Base-by-base conservation (phyloP, 2,888 invertebrate genomes). In the Leptopilina syphax region DNA sequence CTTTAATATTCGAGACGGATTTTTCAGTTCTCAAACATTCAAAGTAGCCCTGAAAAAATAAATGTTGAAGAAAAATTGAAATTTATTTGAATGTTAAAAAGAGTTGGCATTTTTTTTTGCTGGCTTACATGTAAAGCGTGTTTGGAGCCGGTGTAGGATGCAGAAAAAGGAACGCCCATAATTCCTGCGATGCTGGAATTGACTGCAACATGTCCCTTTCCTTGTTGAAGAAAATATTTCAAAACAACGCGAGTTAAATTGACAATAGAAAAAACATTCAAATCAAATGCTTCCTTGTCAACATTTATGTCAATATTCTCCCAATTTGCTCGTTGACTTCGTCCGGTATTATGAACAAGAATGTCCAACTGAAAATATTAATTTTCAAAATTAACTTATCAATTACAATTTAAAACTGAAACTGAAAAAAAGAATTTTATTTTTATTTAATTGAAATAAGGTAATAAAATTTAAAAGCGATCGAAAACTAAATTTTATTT, bases 301-400 rank as follows among this genome's bases (percentile, higher is more conserved):
- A 97, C 96, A 65, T 93, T 91, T 1, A 96, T 83, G 1, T 95
- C 94, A 68, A 95, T 96, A 1, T 95, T 93, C 82, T 95, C 95
- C 95, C 96, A 97, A 63, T 60, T 24, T 0, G 90, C 91, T 83
- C 97, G 93, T 90, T 97, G 97, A 8, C 96, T 96, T 78, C 96
- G 92, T 0, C 97, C 97, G 1, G 97, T 97, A 92, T 97, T 97
- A 89, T 96, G 96, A 0, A 97, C 94, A 60, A 97, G 92, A 79
- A 97, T 94, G 89, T 97, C 96, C 65, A 97, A 91, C 92, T 94
- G 44, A 44, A 44, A 7, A 89, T 84, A 84, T 24, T 60, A 81
- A 81, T 81, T 65, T 34, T 24, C 7, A 66, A 65, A 12, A 50
- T 60, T n/a, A 60, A 57, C 13, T 13, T 57, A 12, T 41, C 6